phyloP scores from a whole-genome alignment of 2,888 invertebrate genomes.

The Molorchus minor region DNA sequence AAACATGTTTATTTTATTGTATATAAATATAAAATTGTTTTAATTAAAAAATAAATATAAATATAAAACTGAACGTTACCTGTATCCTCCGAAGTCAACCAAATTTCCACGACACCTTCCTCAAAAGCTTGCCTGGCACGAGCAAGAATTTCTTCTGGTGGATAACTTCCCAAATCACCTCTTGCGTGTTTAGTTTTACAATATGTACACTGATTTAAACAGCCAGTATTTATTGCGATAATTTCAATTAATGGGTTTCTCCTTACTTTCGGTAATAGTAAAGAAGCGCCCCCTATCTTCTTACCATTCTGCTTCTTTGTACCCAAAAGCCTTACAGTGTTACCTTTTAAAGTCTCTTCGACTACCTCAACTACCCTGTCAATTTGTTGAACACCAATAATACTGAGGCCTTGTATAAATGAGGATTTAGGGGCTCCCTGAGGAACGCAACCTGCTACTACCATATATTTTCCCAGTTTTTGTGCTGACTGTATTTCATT shows the following conservation, averaged over 20 bases:
- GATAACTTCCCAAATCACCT: constrained; percentile 95
- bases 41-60: not conserved
- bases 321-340: constrained; percentile 61
- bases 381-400: constrained; percentile 98
- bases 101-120: constrained; percentile 95
- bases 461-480: constrained; percentile 80
- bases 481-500: constrained; percentile 86
- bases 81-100: constrained; percentile 98
- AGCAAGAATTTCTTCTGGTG: constrained; percentile 87
- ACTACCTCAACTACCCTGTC: constrained; percentile 97
- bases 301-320: constrained; percentile 80
- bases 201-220: constrained; percentile 97
- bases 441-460: constrained; percentile 98
- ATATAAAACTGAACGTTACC: constrained; percentile 64
- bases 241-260: constrained; percentile 97
- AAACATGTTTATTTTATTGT: not conserved
- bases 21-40: not conserved
- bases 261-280: constrained; percentile 91
- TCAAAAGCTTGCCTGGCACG: constrained; percentile 86
- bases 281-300: constrained; percentile 84
- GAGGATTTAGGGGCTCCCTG: constrained; percentile 86
- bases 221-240: constrained; percentile 95
- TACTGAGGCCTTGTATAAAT: constrained; percentile 81
- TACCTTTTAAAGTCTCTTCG: constrained; percentile 94
- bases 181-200: constrained; percentile 98